Percentiles rank a stretch among this genome's conserved stretches.
Conservation (phyloP, 2,113 vertebrate genomes). For the Tachycineta bicolor region DNA sequence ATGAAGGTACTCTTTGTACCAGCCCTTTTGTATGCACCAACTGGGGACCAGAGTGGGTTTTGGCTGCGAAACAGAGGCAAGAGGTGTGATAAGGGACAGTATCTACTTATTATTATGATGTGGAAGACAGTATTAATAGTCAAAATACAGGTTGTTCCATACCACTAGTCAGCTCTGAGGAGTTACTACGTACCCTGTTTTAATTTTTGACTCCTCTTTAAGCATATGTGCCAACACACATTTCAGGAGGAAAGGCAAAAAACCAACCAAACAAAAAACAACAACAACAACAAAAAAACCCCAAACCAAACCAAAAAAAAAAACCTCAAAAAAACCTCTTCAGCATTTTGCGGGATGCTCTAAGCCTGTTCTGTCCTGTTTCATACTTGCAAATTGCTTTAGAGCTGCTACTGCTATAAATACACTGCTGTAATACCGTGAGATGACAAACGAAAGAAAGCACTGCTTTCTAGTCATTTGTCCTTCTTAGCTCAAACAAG, state of each 20-base stretch:
- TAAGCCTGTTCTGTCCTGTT: background rate
- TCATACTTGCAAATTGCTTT: constrained; percentile 14
- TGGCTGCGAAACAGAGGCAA: background rate
- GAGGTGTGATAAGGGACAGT: background rate
- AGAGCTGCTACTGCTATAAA: background rate
- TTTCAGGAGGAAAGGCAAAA: background rate
- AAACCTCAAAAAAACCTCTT: background rate
- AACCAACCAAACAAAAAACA: background rate
- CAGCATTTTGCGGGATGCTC: background rate
- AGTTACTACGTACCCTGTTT: background rate
- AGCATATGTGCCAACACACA: background rate
- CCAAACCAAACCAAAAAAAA: no score
- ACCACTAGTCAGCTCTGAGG: background rate
- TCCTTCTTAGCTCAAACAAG: constrained; percentile 46
- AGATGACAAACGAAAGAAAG: background rate
- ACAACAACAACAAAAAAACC: background rate
- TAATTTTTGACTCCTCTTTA: background rate
- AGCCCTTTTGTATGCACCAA: fast-evolving
- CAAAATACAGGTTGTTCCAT: background rate
- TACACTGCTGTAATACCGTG: background rate
- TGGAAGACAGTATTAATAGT: background rate
- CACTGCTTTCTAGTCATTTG: background rate
- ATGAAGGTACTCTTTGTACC: background rate
- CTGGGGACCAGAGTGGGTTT: background rate
- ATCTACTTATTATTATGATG: background rate